Evolutionary conservation across 2,113 vertebrate species (phyloP).

Genomic region (Aphyosemion australe): DNA sequence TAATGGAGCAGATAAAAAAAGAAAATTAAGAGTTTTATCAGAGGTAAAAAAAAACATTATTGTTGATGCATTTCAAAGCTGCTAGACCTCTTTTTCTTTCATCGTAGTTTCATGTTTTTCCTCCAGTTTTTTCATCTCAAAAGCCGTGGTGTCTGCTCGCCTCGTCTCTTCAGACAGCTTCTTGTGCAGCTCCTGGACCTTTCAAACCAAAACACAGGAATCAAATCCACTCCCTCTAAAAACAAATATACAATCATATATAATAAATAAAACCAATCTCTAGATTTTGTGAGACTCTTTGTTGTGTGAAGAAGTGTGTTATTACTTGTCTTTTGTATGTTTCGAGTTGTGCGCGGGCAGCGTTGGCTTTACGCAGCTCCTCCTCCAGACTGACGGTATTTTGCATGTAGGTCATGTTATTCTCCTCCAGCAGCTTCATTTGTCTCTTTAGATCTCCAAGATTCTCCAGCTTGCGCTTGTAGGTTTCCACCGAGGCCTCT

Average conservation of each 20-base stretch:
- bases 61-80: neutral
- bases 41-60: neutral
- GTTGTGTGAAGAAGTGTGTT: neutral
- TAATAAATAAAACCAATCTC: neutral
- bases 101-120: slow-evolving; percentile 90
- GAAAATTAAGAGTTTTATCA: neutral
- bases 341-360: slow-evolving; percentile 91
- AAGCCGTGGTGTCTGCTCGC: slow-evolving; percentile 91
- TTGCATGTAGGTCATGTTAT: slow-evolving; percentile 97
- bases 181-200: slow-evolving; percentile 94
- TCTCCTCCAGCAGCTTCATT: slow-evolving; percentile 93
- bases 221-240: neutral
- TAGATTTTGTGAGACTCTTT: too few relatives aligned
- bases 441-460: slow-evolving; percentile 92
- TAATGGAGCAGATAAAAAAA: slow-evolving; percentile 44
- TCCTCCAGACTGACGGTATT: slow-evolving; percentile 96
- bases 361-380: slow-evolving; percentile 94
- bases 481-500: slow-evolving; percentile 91
- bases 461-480: slow-evolving; percentile 95
- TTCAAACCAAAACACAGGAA: slow-evolving; percentile 16
- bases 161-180: slow-evolving; percentile 92
- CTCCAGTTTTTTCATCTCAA: slow-evolving; percentile 91
- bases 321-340: slow-evolving; percentile 93
- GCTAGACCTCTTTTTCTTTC: slow-evolving; percentile 93
- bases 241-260: neutral